A percentile compares a stretch with the other conserved stretches of the same genome.
phyloP scores from a whole-genome alignment of 2,888 invertebrate species.

The Cyclophora punctaria region DNA sequence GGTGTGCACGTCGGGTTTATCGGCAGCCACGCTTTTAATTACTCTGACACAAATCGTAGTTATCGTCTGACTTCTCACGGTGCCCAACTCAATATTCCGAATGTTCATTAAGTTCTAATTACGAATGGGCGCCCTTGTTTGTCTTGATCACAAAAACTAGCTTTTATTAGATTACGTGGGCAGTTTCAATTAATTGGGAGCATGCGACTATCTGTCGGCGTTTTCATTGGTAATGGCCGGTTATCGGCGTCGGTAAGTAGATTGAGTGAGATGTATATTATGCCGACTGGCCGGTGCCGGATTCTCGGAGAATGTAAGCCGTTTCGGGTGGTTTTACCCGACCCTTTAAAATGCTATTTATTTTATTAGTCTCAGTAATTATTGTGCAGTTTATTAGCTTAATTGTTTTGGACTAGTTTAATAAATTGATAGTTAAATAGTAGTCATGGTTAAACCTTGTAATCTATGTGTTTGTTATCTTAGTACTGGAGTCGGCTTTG shows the following conservation, averaged over 20 bases:
- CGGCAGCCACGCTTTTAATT: conserved; percentile 73
- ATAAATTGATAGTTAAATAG: conserved; percentile 18
- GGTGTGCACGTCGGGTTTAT: conserved; percentile 61
- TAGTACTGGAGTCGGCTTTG: too few relatives aligned
- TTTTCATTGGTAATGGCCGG: conserved; percentile 63
- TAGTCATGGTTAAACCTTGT: conserved; percentile 10
- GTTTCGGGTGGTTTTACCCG: conserved; percentile 27
- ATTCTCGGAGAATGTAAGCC: conserved; percentile 31
- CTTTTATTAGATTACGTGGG: conserved; percentile 75
- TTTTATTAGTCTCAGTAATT: conserved; percentile 23
- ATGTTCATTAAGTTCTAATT: conserved; percentile 75
- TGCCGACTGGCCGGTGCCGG: conserved; percentile 44
- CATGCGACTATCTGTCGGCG: conserved; percentile 63
- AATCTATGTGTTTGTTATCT: conserved; percentile 3
- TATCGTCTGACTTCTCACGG: conserved; percentile 72
- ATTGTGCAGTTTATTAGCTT: conserved; percentile 22
- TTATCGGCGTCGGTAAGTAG: conserved; percentile 68
- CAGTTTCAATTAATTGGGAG: conserved; percentile 72
- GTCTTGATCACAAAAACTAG: conserved; percentile 71
- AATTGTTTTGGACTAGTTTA: conserved; percentile 21
- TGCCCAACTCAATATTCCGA: conserved; percentile 67
- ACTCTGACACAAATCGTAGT: conserved; percentile 73
- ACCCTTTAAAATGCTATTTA: conserved; percentile 25
- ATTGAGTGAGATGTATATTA: conserved; percentile 62
- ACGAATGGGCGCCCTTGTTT: conserved; percentile 73